Evolutionary conservation across 2,797 vertebrate species (phyloP).

Genomic region (Scleropages formosus): DNA sequence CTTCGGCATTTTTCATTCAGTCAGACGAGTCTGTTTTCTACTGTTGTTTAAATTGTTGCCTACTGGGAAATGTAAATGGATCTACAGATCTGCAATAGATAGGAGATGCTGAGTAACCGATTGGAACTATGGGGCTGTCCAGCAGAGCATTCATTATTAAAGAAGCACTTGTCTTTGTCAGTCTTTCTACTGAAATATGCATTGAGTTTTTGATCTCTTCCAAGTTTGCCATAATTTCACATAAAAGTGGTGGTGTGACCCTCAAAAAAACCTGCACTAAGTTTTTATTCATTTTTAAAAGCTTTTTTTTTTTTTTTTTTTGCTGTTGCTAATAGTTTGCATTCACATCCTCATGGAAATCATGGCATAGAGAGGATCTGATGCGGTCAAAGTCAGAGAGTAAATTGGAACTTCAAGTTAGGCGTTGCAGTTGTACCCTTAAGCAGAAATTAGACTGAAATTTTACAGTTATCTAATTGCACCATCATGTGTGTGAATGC

Average conservation of each 20-base stretch:
- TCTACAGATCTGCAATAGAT: conserved; percentile 9
- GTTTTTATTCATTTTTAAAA: too few relatives aligned
- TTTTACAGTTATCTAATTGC: not conserved
- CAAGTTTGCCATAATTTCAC: not conserved
- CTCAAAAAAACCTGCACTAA: too few relatives aligned
- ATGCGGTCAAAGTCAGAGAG: not conserved
- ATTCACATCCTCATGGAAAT: too few relatives aligned
- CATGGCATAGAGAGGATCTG: too few relatives aligned
- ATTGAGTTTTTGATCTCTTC: conserved; percentile 2
- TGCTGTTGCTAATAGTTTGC: too few relatives aligned
- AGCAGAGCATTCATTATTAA: not conserved
- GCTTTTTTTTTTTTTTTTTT: too few relatives aligned
- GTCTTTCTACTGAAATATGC: conserved; percentile 2
- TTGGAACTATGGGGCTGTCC: conserved; percentile 13
- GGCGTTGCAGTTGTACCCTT: too few relatives aligned
- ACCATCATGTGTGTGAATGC: not conserved
- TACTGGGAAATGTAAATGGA: conserved; percentile 39
- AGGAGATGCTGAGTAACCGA: conserved; percentile 27
- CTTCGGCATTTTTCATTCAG: conserved; percentile 35
- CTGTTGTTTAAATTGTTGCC: conserved; percentile 34
- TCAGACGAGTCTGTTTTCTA: conserved; percentile 39
- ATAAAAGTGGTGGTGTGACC: not conserved
- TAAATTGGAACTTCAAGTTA: not conserved
- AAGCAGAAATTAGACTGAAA: too few relatives aligned
- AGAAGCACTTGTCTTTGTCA: conserved; percentile 15